Conservation (phyloP, 1,140 invertebrate genomes). For the Pentalonia nigronervosa region DNA sequence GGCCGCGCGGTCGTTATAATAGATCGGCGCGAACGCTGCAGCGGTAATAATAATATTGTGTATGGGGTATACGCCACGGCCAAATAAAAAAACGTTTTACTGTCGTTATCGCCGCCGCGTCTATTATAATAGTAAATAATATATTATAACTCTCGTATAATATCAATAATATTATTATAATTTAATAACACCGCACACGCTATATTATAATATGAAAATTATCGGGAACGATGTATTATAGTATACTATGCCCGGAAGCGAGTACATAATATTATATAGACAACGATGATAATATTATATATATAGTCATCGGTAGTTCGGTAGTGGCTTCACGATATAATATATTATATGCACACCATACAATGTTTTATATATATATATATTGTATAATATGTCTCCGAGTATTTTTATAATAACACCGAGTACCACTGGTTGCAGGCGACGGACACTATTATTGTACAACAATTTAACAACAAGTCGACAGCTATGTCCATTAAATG, state of each 20-base stretch:
- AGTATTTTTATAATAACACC: not conserved
- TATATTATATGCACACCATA: not conserved
- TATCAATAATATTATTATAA: constrained; percentile 9
- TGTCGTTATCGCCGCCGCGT: not conserved
- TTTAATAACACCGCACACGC: constrained; percentile 8
- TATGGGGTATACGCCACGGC: not conserved
- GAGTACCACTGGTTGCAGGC: not conserved
- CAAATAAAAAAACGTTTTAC: not conserved
- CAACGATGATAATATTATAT: not conserved
- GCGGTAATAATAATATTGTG: not conserved
- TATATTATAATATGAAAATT: constrained; percentile 7
- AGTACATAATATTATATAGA: not conserved
- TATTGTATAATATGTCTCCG: not conserved
- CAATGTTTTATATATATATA: not conserved
- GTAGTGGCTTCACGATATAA: not conserved
- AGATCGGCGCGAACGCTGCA: not conserved
- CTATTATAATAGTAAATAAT: not conserved
- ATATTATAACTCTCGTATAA: not conserved
- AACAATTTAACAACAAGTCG: not conserved
- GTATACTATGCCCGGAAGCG: not conserved
- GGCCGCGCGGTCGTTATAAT: constrained; percentile 19
- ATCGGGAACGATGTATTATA: not conserved
- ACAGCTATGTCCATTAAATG: not conserved
- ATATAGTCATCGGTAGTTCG: not conserved
- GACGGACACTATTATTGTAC: not conserved